These are phyloP conservation scores for Sebastes jordani DNA, from an alignment of 2,797 vertebrate species.

Conservation along the genomic window DNA sequence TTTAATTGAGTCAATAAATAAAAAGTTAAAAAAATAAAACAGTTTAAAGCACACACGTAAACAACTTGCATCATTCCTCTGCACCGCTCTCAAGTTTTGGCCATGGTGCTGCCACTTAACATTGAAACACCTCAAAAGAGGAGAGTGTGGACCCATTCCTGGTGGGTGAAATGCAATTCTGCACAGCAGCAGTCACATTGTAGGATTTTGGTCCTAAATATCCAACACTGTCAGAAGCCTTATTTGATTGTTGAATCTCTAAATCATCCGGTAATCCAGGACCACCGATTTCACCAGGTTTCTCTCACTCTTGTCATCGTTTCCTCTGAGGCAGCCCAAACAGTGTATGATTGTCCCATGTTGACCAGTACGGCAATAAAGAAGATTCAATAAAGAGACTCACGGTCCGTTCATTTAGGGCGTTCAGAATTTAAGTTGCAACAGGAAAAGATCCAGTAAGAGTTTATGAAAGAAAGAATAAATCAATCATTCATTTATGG, in stretches of 20 bases:
- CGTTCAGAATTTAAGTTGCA: not conserved
- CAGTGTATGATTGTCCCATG: not conserved
- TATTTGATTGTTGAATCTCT: not conserved
- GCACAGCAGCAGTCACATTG: not conserved
- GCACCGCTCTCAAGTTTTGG: not conserved
- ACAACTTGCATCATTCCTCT: not conserved
- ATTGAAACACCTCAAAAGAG: not conserved
- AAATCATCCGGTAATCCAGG: not conserved
- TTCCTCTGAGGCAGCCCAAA: not conserved
- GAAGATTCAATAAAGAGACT: not conserved
- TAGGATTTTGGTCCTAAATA: not conserved
- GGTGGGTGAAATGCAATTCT: not conserved
- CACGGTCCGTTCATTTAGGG: not conserved
- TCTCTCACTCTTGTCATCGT: not conserved
- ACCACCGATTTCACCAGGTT: not conserved
- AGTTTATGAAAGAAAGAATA: not conserved
- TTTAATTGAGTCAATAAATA: too few species aligned
- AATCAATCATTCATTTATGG: not conserved
- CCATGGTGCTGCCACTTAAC: not conserved
- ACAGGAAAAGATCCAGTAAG: not conserved
- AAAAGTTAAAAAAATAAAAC: not conserved
- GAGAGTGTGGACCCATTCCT: not conserved
- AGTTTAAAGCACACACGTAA: not conserved
- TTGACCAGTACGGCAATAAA: not conserved
- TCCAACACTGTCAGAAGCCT: not conserved